Conservation (phyloP, 2,888 invertebrate genomes). For the Philonicus albiceps region DNA sequence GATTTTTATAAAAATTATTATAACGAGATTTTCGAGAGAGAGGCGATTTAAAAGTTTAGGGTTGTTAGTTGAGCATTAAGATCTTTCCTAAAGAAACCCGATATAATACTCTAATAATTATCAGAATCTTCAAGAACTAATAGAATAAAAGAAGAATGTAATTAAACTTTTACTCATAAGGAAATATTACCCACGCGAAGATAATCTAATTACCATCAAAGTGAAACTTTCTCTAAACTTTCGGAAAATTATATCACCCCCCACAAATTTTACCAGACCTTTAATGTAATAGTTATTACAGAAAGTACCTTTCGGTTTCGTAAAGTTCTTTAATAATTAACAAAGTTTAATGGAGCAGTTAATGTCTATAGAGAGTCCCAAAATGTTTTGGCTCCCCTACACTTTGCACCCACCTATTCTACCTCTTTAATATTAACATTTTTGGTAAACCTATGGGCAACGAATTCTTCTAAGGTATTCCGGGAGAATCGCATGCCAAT, state of each 20-base stretch:
- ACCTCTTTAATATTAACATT: background rate
- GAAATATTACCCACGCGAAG: background rate
- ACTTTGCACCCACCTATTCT: background rate
- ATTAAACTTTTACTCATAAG: background rate
- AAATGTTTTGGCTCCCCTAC: background rate
- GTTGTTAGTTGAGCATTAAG: too few species aligned
- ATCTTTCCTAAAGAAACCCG: too few species aligned
- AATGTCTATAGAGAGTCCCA: background rate
- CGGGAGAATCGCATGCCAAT: background rate
- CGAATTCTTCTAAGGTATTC: background rate
- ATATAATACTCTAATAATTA: too few species aligned
- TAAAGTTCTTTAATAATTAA: background rate
- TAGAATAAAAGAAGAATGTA: background rate
- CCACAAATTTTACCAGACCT: background rate
- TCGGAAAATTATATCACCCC: background rate
- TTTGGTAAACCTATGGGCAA: background rate
- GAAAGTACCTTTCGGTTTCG: background rate
- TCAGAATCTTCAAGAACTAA: background rate
- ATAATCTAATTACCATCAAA: background rate
- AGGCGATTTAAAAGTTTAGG: too few species aligned
- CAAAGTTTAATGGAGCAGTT: background rate
- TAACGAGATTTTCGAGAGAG: too few species aligned
- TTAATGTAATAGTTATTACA: background rate
- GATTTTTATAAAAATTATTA: too few species aligned
- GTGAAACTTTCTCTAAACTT: background rate